Evolutionary conservation across 2,113 vertebrate species (phyloP), one percentile per base, ranked within the genome.

Genomic region (Vombatus ursinus): DNA sequence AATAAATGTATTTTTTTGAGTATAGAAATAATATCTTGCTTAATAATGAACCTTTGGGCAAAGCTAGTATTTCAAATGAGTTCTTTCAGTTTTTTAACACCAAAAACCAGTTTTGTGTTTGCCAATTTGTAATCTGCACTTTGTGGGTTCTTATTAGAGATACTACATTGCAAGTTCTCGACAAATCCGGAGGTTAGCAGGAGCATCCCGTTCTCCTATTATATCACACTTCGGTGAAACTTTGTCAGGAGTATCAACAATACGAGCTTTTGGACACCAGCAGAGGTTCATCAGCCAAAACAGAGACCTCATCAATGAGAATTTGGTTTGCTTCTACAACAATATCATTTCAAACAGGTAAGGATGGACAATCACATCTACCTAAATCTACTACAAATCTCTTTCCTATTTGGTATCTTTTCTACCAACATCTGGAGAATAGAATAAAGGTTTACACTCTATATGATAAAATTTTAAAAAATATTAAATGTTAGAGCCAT

Each of bases 271-370:
- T 96, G 98, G 97, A 94, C 96, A 98, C 26, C 95, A 98, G 37
- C 96, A 98, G n/a, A 98, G 97, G 90, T 98, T 98, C 95, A 97
- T 98, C 89, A 96, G 93, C 47, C 98, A 98, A 96, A 98, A 97
- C 90, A 97, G 98, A 57, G 92, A 98, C 68, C 90, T 97, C 47
- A 61, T 98, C 22, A 98, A 98, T 96, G 98, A 99, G 94, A 98
- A 98, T 54, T 93, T 98, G 50, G 94, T 98, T 95, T 98, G 98
- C 93, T 98, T 98, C 97, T 98, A 98, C 96, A 98, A 98, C 96
- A 98, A 96, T 0, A 95, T 98, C 48, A 98, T 98, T 95, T 97
- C 98, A 91, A 98, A 98, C 96, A 98, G 98, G 98, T 99, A 96
- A 93, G 50, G 68, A 16, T 22, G 47, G 54, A 57, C 23, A 50